Conservation (phyloP, 1,140 invertebrate genomes). For the Mya arenaria region DNA sequence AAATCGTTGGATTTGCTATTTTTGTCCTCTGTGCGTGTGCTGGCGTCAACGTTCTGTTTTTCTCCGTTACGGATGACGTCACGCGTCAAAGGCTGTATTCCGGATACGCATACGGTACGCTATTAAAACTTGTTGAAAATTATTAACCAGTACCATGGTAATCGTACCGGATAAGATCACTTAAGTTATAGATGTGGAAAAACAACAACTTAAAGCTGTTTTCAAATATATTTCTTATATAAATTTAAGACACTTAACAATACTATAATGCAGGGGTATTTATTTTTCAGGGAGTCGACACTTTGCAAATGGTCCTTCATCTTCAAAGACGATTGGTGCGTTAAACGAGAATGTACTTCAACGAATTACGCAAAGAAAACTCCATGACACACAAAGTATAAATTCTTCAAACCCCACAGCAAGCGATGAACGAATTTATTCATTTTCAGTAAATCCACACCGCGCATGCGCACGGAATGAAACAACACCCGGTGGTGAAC, state of each 20-base stretch:
- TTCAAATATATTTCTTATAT: background rate
- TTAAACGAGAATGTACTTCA: background rate
- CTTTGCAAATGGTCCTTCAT: background rate
- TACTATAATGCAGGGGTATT: background rate
- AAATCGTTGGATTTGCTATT: background rate
- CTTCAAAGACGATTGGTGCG: background rate
- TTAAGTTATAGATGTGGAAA: background rate
- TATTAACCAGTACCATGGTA: background rate
- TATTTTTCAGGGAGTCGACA: background rate
- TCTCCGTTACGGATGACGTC: background rate
- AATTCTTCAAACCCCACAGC: background rate
- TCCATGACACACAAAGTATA: background rate
- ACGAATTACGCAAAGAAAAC: background rate
- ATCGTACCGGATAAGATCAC: background rate
- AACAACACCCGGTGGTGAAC: background rate
- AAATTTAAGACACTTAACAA: background rate
- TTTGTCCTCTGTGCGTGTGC: conserved; percentile 27
- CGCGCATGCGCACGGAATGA: background rate
- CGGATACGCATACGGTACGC: background rate
- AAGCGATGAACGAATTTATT: background rate
- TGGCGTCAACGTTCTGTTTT: conserved; percentile 14
- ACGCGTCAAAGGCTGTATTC: background rate
- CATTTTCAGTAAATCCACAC: conserved; percentile 24
- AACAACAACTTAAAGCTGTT: background rate
- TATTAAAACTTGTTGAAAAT: background rate